Evolutionary conservation across 1,140 invertebrate species (phyloP).

Genomic region (Drosophila busckii): DNA sequence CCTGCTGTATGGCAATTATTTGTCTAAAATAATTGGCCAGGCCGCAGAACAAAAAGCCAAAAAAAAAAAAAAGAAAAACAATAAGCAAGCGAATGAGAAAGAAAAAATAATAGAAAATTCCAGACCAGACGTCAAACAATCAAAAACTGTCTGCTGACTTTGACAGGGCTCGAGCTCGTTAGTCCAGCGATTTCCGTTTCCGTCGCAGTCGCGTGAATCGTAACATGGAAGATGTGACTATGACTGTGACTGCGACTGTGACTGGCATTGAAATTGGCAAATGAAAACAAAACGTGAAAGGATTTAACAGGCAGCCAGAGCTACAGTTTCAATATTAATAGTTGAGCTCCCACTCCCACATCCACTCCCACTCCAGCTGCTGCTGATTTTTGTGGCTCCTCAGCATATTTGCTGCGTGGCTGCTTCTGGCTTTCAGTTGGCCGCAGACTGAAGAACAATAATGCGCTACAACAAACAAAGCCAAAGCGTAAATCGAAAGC

Average conservation of each 20-base stretch:
- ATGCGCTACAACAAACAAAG: conserved; percentile 47
- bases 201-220: no score
- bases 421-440: conserved; percentile 61
- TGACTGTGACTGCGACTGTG: conserved; percentile 36
- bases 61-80: conserved; percentile 13
- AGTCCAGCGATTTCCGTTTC: conserved; percentile 63
- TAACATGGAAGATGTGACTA: no score
- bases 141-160: conserved; percentile 56
- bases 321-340: conserved; percentile 44
- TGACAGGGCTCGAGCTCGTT: conserved; percentile 50
- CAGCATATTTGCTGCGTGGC: conserved; percentile 68
- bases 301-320: conserved; percentile 37
- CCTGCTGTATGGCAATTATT: conserved; percentile 56
- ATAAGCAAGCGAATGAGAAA: conserved; percentile 14
- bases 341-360: not conserved
- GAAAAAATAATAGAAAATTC: conserved; percentile 20
- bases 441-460: conserved; percentile 48
- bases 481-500: conserved; percentile 52
- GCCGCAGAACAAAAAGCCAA: conserved; percentile 33
- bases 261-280: conserved; percentile 59
- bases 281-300: conserved; percentile 56
- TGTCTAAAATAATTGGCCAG: conserved; percentile 73
- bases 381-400: conserved; percentile 3
- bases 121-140: conserved; percentile 69
- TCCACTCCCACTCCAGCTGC: not conserved